Base-by-base conservation (phyloP, 2,113 vertebrate genomes). In the Chlamydotis undulata region DNA sequence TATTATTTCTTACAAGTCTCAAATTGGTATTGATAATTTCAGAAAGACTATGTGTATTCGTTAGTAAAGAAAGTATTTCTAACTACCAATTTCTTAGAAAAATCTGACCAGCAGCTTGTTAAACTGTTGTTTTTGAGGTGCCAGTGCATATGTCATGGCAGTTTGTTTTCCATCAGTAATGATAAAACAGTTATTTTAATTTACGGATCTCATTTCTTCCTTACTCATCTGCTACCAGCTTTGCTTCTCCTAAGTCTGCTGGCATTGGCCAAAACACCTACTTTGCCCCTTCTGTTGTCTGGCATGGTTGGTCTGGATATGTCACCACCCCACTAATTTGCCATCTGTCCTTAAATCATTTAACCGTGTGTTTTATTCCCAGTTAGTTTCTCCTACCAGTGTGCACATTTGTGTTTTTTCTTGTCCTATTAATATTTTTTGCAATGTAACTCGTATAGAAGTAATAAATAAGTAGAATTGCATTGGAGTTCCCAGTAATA, bases 211-310 rank as follows among this genome's bases (percentile, higher is more conserved):
- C 3, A 10, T 69, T 85, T 85, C 18, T 94, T 43, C 39, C 70
- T 84, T 57, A 71, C 47, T 91, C 11, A 31, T 11, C 26, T 56
- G 1, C 29, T 75, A 8, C 14, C 39, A 75, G 35, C 49, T 76
- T 76, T 81, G 33, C 18, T 12, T 74, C 55, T 70, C 7, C 35
- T 16, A 12, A 70, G 31, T 60, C 61, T 90, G 74, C 47, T 93
- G 67, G 67, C 59, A 28, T 21, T 93, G 70, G 50, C 55, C 82
- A 73, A 28, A 80, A 85, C 61, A 15, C 4, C 41, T 87, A 15
- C 31, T 77, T 76, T 55, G 63, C 63, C 50, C 75, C 82, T 91
- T 93, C 92, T 97, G 93, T 50, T 83, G 82, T 86, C 93, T 96
- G 96, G 82, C 90, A 70, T 10, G 0, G 59, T 57, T 28, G 63